These are phyloP conservation scores for Picus viridis DNA, from an alignment of 2,797 vertebrate genomes.

Conservation along the genomic window DNA sequence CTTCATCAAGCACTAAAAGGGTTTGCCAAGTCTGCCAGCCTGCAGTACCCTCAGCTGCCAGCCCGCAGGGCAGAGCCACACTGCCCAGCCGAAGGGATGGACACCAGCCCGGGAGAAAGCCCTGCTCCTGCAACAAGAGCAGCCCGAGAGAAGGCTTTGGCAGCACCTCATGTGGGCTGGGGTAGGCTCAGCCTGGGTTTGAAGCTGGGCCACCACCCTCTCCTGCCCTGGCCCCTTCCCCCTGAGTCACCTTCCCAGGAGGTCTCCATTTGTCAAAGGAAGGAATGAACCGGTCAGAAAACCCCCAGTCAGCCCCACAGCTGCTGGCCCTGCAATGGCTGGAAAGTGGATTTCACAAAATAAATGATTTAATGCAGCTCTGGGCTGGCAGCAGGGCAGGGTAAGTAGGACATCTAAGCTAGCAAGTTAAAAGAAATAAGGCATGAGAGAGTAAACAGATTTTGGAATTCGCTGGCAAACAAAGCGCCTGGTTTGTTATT, in stretches of 20 bases:
- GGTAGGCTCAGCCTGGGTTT: background rate
- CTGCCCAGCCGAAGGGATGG: background rate
- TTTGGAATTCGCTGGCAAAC: conserved; percentile 63
- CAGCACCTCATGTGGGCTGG: fast-evolving
- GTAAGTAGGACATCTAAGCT: conserved; percentile 58
- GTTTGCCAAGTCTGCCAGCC: fast-evolving
- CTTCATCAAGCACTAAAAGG: fast-evolving
- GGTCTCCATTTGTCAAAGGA: background rate
- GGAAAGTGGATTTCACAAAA: background rate
- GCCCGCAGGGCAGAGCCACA: background rate
- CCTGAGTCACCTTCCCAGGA: fast-evolving
- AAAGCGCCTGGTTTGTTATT: conserved; percentile 69
- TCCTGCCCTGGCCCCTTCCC: background rate
- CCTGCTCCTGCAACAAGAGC: fast-evolving
- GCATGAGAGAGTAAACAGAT: conserved; percentile 60
- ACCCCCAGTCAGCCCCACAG: background rate
- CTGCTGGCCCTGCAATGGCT: background rate
- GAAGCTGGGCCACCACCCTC: background rate
- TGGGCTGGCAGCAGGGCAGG: conserved; percentile 18
- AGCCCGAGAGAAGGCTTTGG: background rate
- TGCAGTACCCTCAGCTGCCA: background rate
- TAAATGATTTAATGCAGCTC: background rate
- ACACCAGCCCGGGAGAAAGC: background rate
- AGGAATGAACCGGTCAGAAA: background rate
- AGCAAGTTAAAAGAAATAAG: conserved; percentile 49